These are phyloP conservation scores for Myotis pilosus DNA, from an alignment of 2,797 vertebrate genomes.

Conservation along the genomic window DNA sequence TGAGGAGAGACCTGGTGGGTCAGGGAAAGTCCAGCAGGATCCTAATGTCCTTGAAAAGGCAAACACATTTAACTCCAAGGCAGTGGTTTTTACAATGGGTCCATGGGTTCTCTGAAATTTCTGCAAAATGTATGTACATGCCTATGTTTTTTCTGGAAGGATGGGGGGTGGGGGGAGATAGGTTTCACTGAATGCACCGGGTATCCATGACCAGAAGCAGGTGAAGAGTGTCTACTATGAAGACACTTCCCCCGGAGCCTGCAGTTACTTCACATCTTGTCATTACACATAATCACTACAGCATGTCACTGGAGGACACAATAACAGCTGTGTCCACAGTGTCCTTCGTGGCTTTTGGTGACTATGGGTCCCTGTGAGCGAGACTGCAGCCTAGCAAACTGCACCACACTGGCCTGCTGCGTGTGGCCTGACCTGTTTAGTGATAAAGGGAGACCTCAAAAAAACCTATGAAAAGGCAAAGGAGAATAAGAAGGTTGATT, in stretches of 20 bases:
- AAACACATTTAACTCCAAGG: background rate
- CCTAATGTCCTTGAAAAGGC: background rate
- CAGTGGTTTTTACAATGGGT: background rate
- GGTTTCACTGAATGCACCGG: background rate
- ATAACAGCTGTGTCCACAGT: background rate
- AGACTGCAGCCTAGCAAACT: background rate
- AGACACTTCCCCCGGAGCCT: background rate
- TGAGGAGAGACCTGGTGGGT: background rate
- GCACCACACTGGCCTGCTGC: background rate
- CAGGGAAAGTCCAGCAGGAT: background rate
- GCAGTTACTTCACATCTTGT: background rate
- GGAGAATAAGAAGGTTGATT: background rate
- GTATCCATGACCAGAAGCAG: background rate
- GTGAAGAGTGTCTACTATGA: background rate
- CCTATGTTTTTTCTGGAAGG: background rate
- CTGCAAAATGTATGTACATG: background rate
- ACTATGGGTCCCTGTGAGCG: background rate
- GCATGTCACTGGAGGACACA: rapidly evolving
- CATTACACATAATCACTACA: rapidly evolving
- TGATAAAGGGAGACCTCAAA: background rate
- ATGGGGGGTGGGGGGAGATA: rapidly evolving
- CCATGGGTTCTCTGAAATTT: background rate
- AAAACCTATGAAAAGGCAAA: background rate
- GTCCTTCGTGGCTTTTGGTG: background rate
- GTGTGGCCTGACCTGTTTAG: background rate